These are phyloP conservation scores for Ivindomyrus marchei DNA, from an alignment of 2,113 vertebrate genomes.

Conservation along the genomic window DNA sequence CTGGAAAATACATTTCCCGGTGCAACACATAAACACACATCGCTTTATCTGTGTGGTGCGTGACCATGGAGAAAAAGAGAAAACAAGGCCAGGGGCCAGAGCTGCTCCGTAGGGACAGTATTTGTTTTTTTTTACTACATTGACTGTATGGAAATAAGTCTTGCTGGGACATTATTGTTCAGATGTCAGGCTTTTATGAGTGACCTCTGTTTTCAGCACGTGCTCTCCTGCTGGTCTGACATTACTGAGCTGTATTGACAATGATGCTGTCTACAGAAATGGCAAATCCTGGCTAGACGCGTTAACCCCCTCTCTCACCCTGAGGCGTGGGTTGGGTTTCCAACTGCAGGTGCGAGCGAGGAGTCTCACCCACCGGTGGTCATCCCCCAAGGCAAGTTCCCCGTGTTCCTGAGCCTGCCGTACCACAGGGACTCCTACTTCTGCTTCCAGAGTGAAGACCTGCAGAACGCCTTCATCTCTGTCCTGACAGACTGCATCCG, in stretches of 20 bases:
- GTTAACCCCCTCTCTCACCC: not conserved
- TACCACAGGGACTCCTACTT: slow-evolving; percentile 75
- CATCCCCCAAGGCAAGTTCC: slow-evolving; percentile 68
- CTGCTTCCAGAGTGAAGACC: slow-evolving; percentile 61
- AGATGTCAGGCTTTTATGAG: not conserved
- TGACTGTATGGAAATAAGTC: not conserved
- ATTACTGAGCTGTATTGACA: not conserved
- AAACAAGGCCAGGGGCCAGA: not conserved
- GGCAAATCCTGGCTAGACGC: not conserved
- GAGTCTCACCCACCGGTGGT: slow-evolving; percentile 60
- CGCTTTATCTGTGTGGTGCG: not conserved
- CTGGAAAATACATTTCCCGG: slow-evolving; percentile 10
- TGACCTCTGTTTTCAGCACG: not conserved
- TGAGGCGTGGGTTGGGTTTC: not conserved
- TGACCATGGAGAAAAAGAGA: not conserved
- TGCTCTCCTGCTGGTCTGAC: not conserved
- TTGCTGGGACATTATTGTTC: not conserved
- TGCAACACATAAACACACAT: not conserved
- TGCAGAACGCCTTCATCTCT: slow-evolving; percentile 62
- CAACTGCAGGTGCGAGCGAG: slow-evolving; percentile 60
- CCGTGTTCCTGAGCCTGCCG: slow-evolving; percentile 80
- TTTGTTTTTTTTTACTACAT: not conserved
- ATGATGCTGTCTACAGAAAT: not conserved
- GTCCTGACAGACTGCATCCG: slow-evolving; percentile 74
- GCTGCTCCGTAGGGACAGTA: not conserved